Percentiles rank a stretch among this genome's conserved stretches.
Conservation (phyloP, 1,140 invertebrate species). For the Drosophila teissieri region DNA sequence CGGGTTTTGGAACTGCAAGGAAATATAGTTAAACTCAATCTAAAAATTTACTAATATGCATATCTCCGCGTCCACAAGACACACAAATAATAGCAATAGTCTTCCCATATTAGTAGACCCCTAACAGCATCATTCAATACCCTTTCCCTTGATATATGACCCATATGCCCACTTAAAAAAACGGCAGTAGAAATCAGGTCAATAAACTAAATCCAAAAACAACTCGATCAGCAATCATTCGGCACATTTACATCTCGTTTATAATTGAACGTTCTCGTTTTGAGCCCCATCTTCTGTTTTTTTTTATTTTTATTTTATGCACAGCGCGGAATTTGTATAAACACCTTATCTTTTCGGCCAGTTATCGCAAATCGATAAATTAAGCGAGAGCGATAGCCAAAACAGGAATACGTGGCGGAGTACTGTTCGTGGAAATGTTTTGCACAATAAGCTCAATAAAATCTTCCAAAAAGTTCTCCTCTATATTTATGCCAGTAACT, state of each 20-base stretch:
- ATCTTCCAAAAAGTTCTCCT: too few relatives aligned
- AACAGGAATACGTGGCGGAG: conserved; percentile 42
- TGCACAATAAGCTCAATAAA: conserved; percentile 52
- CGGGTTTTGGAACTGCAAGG: conserved; percentile 58
- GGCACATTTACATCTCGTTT: conserved; percentile 79
- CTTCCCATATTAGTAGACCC: conserved; percentile 2
- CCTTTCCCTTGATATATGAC: not conserved
- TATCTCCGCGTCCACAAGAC: too few relatives aligned
- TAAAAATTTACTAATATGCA: too few relatives aligned
- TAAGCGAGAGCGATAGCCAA: conserved; percentile 12
- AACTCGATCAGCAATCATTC: conserved; percentile 61
- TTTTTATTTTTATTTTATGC: conserved; percentile 8
- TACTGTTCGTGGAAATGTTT: conserved; percentile 33
- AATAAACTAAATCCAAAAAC: conserved; percentile 68
- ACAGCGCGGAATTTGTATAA: conserved; percentile 53
- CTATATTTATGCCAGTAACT: too few relatives aligned
- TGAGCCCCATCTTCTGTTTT: conserved; percentile 12
- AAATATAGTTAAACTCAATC: not conserved
- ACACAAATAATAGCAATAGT: too few relatives aligned
- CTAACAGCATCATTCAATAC: conserved; percentile 16
- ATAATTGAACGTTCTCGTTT: conserved; percentile 55
- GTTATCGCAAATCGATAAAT: conserved; percentile 63
- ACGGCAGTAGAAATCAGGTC: conserved; percentile 52
- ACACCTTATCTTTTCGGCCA: conserved; percentile 34
- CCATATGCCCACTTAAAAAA: not conserved